Base-by-base conservation (phyloP, 1,140 invertebrate genomes). In the Campodea augens region DNA sequence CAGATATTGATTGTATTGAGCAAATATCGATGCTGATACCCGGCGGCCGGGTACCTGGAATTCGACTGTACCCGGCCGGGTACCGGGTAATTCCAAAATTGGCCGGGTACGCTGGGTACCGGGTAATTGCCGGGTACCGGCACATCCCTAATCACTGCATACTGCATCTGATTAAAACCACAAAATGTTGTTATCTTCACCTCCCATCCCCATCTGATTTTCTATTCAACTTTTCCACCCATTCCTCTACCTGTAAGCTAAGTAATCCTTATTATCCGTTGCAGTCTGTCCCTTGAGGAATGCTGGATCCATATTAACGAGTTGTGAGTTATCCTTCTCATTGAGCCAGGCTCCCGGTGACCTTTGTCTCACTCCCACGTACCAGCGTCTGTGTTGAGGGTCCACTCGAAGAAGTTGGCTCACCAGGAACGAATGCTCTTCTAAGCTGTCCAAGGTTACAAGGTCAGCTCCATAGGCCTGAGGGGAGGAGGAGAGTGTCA, bases 321-420 rank as follows among this genome's bases (percentile, higher is more conserved):
- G 60, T 43, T 78, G 75, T 7, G 74, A 71, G 20, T 73, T 74
- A 64, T 91, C 86, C n/a, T 60, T 70, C 51, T 86, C 81, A 62
- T 91, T 92, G 0, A 75, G 61, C 84, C 86, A 92, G 47, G 73
- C 75, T 38, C 77, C 78, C 3, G 75, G 74, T 1, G 72, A 71
- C 39, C 75, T 71, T 56, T 84, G 78, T 37, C 72, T 72, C 1
- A 76, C 75, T 19, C 82, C 80, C 21, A 81, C 78, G 51, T 86
- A 90, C 82, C 87, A 93, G n/a, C 73, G 70, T 40, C 79, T 68
- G 58, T 85, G 81, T 48, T 87, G 79, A 20, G 84, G 85, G 66
- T 92, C 86, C 51, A 81, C 70, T 54, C 72, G 65, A 51, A 78
- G 72, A 4, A 95, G 62, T 53, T 84, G 74, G 48, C 80, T 70